Percentiles rank a stretch among this genome's conserved stretches.
Conservation (phyloP, 2,888 invertebrate genomes). For the Willowsia nigromaculata region DNA sequence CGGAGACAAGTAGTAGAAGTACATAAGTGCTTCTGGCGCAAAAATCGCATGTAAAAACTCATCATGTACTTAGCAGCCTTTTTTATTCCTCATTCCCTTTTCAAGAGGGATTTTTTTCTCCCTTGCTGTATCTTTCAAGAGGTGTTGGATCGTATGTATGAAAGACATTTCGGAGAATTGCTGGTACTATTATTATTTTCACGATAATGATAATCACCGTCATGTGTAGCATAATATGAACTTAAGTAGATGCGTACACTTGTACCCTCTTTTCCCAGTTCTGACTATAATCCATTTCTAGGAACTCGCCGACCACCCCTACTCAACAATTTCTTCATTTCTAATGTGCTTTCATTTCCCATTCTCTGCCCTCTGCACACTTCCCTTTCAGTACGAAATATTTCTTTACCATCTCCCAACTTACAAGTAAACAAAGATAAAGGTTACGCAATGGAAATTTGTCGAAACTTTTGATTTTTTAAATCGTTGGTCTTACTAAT, state of each 20-base stretch:
- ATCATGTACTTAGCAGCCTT: neutral
- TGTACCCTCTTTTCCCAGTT: neutral
- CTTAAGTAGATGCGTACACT: neutral
- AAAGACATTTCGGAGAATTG: too few relatives aligned
- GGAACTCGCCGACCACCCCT: neutral
- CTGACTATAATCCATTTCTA: conserved; percentile 19
- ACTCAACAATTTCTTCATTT: neutral
- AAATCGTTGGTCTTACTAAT: too few relatives aligned
- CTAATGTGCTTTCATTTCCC: too few relatives aligned
- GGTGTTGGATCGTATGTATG: neutral
- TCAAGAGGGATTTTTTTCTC: too few relatives aligned
- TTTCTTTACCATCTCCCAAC: too few relatives aligned
- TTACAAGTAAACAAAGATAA: too few relatives aligned
- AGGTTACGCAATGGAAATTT: too few relatives aligned
- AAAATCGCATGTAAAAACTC: neutral
- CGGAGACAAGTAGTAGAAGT: too few relatives aligned
- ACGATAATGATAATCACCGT: neutral
- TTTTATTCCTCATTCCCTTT: neutral
- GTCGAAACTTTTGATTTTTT: too few relatives aligned
- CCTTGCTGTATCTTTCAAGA: neutral
- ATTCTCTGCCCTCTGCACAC: too few relatives aligned
- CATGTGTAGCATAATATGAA: neutral
- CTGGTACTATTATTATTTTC: neutral
- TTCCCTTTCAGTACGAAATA: too few relatives aligned
- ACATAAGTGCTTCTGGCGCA: neutral